Conservation (phyloP, 2,888 invertebrate genomes). For the Drosophila colorata region DNA sequence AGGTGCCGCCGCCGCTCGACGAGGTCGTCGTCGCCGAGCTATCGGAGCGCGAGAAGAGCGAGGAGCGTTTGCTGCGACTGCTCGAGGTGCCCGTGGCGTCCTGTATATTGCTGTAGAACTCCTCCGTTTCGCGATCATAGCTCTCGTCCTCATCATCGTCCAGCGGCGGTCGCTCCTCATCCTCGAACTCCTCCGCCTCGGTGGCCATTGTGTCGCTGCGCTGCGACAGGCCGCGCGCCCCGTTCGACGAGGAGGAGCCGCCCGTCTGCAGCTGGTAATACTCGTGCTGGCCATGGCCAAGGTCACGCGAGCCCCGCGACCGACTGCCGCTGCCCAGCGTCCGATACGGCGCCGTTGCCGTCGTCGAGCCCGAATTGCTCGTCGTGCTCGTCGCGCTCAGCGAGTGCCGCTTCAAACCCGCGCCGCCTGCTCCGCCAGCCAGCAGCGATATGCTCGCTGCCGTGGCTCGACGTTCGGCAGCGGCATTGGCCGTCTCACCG, state of each 20-base stretch:
- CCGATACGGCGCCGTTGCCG: slow-evolving; percentile 62
- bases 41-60: slow-evolving; percentile 85
- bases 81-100: slow-evolving; percentile 75
- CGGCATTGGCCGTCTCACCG: neutral
- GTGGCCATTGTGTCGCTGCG: slow-evolving; percentile 74
- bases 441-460: neutral
- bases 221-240: slow-evolving; percentile 47
- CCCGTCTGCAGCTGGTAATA: slow-evolving; percentile 64
- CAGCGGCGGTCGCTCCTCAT: slow-evolving; percentile 62
- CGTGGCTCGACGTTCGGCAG: neutral
- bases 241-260: slow-evolving; percentile 68
- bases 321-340: slow-evolving; percentile 50
- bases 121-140: slow-evolving; percentile 83
- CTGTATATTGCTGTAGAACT: slow-evolving; percentile 84
- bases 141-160: slow-evolving; percentile 76
- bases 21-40: slow-evolving; percentile 85
- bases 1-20: slow-evolving; percentile 83
- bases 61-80: slow-evolving; percentile 83
- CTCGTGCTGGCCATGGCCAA: slow-evolving; percentile 49
- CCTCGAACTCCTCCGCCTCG: slow-evolving; percentile 72
- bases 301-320: slow-evolving; percentile 61
- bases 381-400: slow-evolving; percentile 68
- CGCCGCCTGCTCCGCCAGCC: neutral
- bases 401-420: slow-evolving; percentile 58
- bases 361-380: slow-evolving; percentile 59